Percentiles rank a stretch among this genome's conserved stretches.
Conservation (phyloP, 2,113 vertebrate species). For the Istiophorus platypterus region DNA sequence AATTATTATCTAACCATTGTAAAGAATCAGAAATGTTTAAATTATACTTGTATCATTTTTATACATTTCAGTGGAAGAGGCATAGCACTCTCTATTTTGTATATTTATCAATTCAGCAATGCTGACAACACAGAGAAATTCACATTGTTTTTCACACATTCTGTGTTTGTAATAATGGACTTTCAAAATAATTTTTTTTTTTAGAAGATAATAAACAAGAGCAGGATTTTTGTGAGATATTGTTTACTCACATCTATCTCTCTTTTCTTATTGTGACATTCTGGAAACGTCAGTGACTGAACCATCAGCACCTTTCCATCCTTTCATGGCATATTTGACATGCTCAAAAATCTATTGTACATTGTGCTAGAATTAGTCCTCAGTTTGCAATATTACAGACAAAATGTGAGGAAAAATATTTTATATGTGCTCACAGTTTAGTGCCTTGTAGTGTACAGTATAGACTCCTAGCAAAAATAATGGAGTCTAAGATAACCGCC, state of each 20-base stretch:
- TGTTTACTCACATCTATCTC: neutral
- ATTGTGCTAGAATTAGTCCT: neutral
- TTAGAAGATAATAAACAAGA: too few species aligned
- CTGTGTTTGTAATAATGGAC: conserved; percentile 12
- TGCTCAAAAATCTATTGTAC: neutral
- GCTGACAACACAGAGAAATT: neutral
- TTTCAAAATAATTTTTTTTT: neutral
- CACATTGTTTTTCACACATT: neutral
- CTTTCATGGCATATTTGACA: neutral
- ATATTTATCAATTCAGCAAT: too few species aligned
- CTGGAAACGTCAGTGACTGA: conserved; percentile 6
- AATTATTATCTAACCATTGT: too few species aligned
- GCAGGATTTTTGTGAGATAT: neutral
- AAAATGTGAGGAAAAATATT: neutral
- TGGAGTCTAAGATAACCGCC: neutral
- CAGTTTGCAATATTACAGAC: neutral
- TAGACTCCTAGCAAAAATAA: too few species aligned
- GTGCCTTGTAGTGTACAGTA: too few species aligned
- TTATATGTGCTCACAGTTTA: too few species aligned
- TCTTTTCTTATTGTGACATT: conserved; percentile 8
- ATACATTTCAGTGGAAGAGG: neutral
- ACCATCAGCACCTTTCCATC: neutral
- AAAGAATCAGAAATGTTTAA: too few species aligned
- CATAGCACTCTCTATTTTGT: neutral
- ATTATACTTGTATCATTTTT: too few species aligned